These are phyloP conservation scores for Huso huso DNA, from an alignment of 2,797 vertebrate genomes.

Conservation along the genomic window DNA sequence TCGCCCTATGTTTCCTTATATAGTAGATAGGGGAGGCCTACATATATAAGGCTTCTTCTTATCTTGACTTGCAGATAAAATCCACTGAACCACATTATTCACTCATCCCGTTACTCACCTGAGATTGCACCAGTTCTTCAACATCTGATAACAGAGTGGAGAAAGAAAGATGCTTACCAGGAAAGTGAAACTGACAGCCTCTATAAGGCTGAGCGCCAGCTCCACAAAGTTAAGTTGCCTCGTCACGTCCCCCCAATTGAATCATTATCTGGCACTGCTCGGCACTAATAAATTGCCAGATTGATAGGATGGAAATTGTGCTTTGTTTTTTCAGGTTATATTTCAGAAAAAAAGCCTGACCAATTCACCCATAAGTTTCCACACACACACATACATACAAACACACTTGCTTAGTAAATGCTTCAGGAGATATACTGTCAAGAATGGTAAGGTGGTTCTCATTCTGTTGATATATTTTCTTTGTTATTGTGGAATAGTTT, in stretches of 20 bases:
- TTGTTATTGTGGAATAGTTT: too few species aligned
- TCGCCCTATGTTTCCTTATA: too few species aligned
- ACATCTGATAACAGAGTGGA: conserved; percentile 16
- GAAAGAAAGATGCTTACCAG: conserved; percentile 33
- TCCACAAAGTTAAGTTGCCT: conserved; percentile 53
- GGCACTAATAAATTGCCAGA: conserved; percentile 58
- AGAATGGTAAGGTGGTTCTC: too few species aligned
- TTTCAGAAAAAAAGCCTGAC: not conserved
- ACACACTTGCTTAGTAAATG: too few species aligned
- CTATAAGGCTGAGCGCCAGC: conserved; percentile 34
- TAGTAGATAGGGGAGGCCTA: too few species aligned
- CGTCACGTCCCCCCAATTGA: conserved; percentile 54
- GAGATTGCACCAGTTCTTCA: not conserved
- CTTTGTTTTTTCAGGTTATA: too few species aligned
- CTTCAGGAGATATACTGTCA: too few species aligned
- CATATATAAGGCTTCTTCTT: not conserved
- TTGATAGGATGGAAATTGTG: conserved; percentile 51
- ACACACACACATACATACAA: too few species aligned
- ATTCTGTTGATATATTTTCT: too few species aligned
- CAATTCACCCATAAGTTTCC: too few species aligned
- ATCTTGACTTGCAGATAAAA: not conserved
- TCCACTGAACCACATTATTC: not conserved
- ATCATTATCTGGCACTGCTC: conserved; percentile 52
- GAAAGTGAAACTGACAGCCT: conserved; percentile 50
- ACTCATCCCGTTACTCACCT: not conserved